Conservation (phyloP, 64 coral and sea anemone genomes). For the Porites australiensis region DNA sequence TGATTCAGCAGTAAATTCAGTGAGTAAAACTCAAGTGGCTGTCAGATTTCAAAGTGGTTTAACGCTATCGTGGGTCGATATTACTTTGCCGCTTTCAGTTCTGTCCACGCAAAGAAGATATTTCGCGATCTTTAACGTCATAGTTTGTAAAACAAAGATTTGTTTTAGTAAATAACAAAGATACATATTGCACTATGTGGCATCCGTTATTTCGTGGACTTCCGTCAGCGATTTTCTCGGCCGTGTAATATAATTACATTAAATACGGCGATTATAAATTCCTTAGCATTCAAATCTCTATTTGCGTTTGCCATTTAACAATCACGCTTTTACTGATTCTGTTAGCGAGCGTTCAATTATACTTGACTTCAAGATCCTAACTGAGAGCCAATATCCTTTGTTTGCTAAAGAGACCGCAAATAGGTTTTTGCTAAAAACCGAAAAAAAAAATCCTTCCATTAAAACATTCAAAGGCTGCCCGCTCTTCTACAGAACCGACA, state of each 20-base stretch:
- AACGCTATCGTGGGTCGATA: not conserved
- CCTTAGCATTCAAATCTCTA: not conserved
- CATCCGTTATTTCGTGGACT: no score
- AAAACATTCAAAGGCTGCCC: not conserved
- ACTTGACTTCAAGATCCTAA: not conserved
- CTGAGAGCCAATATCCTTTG: not conserved
- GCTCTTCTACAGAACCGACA: constrained; percentile 6
- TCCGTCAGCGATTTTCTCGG: not conserved
- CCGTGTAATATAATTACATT: constrained; percentile 23
- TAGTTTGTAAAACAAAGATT: not conserved
- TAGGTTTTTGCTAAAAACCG: not conserved
- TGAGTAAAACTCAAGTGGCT: no score
- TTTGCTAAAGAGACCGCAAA: not conserved
- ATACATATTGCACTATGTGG: not conserved
- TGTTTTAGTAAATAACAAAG: not conserved
- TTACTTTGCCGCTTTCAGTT: not conserved
- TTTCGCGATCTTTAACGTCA: not conserved
- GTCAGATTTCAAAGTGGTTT: no score
- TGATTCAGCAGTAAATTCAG: no score
- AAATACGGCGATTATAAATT: not conserved
- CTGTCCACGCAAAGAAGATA: no score
- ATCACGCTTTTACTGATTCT: not conserved
- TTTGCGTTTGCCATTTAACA: not conserved
- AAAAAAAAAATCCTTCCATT: not conserved
- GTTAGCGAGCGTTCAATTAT: not conserved